Evolutionary conservation across 1,140 invertebrate genomes (phyloP), one percentile per base, ranked within the genome.

Genomic region (Hypothenemus hampei): DNA sequence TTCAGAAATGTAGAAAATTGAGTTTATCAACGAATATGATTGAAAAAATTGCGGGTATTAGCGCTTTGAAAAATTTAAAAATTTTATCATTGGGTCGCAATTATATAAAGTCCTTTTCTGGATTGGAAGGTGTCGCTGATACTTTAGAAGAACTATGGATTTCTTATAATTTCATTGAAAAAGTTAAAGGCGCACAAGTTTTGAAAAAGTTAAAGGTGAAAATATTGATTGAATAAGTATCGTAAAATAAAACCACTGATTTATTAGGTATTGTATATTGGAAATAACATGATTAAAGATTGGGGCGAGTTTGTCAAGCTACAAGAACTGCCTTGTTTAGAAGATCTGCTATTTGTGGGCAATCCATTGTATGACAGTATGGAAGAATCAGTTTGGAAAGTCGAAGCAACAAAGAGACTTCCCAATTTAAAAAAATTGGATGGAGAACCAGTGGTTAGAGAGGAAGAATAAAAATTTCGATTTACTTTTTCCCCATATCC

Each of bases 131-230:
- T 2, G 76, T 96, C 10, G 85, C 80, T 1, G 93, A 97, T 15
- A 91, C 86, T 0, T 70, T 97, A 26, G 87, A 93, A 67, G 85
- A 97, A 70, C 72, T 97, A 1, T 97, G 93, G 93, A 87, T 96
- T 52, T 96, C 92, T 0, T 97, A 96, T 68, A 97, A 97, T 72
- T 77, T 83, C 13, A 89, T 97, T 58, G 93, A 97, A 68, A 96
- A 95, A 75, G 75, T 93, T 50, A 96, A 95, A 75, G 91, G 91
- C 0, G 78, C 96, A 4, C 82, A 83, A 23, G 79, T 80, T 3
- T 75, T 97, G 65, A 89, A 86, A 65, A 93, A 86, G 61, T 72
- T 97, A 0, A 83, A 81, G 63, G 53, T 56, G 48, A 36, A 35
- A 10, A 39, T 8, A 3, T 39, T 1, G 7, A n/a, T 15, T 8